phyloP scores from a whole-genome alignment of 2,888 invertebrate genomes.

The Cryptus viduatorius region DNA sequence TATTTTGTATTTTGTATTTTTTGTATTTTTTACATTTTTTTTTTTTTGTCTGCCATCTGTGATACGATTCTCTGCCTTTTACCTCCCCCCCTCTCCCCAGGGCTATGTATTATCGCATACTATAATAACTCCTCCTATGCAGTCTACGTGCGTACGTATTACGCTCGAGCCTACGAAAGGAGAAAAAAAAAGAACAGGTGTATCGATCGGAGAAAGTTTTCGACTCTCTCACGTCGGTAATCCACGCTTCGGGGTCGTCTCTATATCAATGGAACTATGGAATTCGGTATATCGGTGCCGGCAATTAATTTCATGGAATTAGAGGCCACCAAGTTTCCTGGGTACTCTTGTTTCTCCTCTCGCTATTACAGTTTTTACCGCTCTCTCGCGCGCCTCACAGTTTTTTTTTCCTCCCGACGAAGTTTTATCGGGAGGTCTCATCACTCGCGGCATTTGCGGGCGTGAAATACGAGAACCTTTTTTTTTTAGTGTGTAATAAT shows the following conservation, averaged over 20 bases:
- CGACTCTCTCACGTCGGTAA: conserved; percentile 56
- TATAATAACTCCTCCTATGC: conserved; percentile 8
- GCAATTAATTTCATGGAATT: conserved; percentile 65
- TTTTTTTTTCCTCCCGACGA: not conserved
- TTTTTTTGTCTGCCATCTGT: too few species aligned
- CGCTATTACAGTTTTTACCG: not conserved
- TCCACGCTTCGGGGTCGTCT: conserved; percentile 7
- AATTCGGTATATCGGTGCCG: conserved; percentile 58
- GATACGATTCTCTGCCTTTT: too few species aligned
- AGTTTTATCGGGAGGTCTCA: not conserved
- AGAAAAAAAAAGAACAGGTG: conserved; percentile 39
- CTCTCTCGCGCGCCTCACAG: not conserved
- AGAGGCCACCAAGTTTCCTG: conserved; percentile 36
- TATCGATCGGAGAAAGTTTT: conserved; percentile 63
- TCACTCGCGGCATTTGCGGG: not conserved
- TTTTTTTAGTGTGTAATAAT: conserved; percentile 59
- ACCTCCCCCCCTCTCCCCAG: not conserved
- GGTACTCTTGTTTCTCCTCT: conserved; percentile 7
- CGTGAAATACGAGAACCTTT: conserved; percentile 10
- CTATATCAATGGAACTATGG: conserved; percentile 57
- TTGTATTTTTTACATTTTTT: too few species aligned
- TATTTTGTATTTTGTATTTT: too few species aligned
- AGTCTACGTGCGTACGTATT: conserved; percentile 1
- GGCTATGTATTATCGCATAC: conserved; percentile 46
- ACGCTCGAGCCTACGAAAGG: not conserved